Evolutionary conservation across 2,888 invertebrate species (phyloP), one percentile per base, ranked within the genome.

Genomic region (Patella depressa): DNA sequence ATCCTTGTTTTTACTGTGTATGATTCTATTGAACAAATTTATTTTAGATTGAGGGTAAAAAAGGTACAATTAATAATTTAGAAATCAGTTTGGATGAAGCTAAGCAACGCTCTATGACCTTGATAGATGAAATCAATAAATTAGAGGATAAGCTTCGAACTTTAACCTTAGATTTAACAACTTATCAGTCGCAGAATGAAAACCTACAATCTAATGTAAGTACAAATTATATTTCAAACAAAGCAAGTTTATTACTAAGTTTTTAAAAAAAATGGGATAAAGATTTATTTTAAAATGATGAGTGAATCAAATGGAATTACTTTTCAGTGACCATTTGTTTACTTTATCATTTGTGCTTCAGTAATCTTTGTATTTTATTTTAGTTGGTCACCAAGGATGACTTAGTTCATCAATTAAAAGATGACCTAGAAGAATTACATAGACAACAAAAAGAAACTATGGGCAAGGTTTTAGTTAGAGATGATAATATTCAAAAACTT

Each of bases 361-460:
- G 14, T 74, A 55, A 45, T 29, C 45, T 9, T 45, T 45, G 45
- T 45, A 45, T 45, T 45, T 45, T 45, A 45, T 65, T 53, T 15
- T 81, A 90, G 90, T 79, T 87, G 57, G 81, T 84, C 53, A 86
- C 85, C 72, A 90, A 89, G 79, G 91, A 90, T 73, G 90, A 90
- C 11, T 78, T 89, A 71, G 80, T 90, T 9, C 82, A 82, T 24
- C 89, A 90, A 76, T 82, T 90, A 76, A 85, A 85, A 73, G 82
- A 83, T 24, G 90, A 90, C 71, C 79, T 84, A 29, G 89, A 89
- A 3, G 86, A 85, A 53, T 72, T 90, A 65, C 88, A 89, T 79
- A 85, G 87, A 76, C 90, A 91, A 75, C 88, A 89, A 79, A 88
- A 88, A 76, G 90, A 90, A 55, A 84, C 86, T 24, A 83, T 87